These are phyloP conservation scores for Trichosurus vulpecula DNA, from an alignment of 2,797 vertebrate species.

Conservation along the genomic window DNA sequence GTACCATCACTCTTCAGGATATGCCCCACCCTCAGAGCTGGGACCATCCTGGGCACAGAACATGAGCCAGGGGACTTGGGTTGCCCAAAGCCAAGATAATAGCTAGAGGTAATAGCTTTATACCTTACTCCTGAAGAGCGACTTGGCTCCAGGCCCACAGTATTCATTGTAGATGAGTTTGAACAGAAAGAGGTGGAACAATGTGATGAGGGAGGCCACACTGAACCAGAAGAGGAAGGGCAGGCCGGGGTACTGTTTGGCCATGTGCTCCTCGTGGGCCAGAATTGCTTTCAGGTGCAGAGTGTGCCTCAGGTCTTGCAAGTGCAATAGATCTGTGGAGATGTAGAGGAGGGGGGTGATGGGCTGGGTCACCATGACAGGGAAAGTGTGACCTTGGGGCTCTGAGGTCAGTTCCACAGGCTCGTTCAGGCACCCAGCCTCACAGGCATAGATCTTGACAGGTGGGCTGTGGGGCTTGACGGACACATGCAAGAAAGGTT, in stretches of 20 bases:
- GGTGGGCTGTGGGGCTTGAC: slow-evolving; percentile 93
- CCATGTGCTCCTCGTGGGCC: slow-evolving; percentile 99
- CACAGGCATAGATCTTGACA: slow-evolving; percentile 93
- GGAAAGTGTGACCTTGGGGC: slow-evolving; percentile 92
- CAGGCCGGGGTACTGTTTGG: slow-evolving; percentile 94
- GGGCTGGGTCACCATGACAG: slow-evolving; percentile 96
- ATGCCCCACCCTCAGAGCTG: slow-evolving; percentile 32
- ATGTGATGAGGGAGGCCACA: slow-evolving; percentile 96
- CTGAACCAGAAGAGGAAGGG: slow-evolving; percentile 99
- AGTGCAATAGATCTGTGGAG: slow-evolving; percentile 93
- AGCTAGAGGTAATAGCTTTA: slow-evolving; percentile 81
- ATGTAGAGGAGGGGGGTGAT: slow-evolving; percentile 97
- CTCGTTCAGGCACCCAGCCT: slow-evolving; percentile 96
- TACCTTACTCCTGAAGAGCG: slow-evolving; percentile 99
- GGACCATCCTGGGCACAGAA: slow-evolving; percentile 58
- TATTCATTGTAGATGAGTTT: slow-evolving; percentile 99
- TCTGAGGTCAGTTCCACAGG: slow-evolving; percentile 96
- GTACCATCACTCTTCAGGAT: not conserved
- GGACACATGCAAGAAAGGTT: slow-evolving; percentile 94
- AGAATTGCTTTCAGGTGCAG: slow-evolving; percentile 97
- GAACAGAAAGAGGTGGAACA: slow-evolving; percentile 99
- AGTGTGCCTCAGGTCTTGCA: slow-evolving; percentile 96
- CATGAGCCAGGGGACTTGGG: slow-evolving; percentile 39
- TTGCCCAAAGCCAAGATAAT: slow-evolving; percentile 64
- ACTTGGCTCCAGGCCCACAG: slow-evolving; percentile 96